Base-by-base conservation (phyloP, 2,888 invertebrate genomes). In the Drosophila demipolita region DNA sequence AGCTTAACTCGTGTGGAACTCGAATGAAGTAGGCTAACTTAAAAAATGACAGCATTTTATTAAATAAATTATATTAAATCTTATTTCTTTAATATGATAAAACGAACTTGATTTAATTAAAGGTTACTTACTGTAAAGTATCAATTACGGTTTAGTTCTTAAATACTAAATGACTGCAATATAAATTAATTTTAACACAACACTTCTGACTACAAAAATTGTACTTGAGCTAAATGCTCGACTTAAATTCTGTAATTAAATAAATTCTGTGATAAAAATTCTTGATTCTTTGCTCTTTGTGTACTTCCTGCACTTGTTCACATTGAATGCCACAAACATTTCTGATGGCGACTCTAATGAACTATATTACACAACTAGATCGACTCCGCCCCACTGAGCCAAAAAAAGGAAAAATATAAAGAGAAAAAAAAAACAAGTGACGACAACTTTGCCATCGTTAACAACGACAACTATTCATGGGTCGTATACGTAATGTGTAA, bases 401-500 rank as follows among this genome's bases (percentile, higher is more conserved):
- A 53, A 67, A 58, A 59, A 59, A 49, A 60, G 20, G 20, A 32
- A n/a, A 12, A 3, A 20, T n/a, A 45, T 23, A 53, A 35, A 69
- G 29, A 38, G 33, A 32, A 26, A 53, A 40, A 50, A 57, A 36
- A 57, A 42, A 32, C 57, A 57, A 29, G 57, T 15, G 76, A 58
- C 50, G 36, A 58, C 45, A 38, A 54, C 64, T 73, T 67, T 72
- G 78, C 83, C 87, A 83, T 70, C 79, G 82, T 81, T 82, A 87
- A 82, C 79, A 81, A 74, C 71, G 66, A 79, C 79, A 83, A 82
- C 87, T 83, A 83, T 78, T 73, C 79, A 70, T 80, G 83, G 88
- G 81, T 80, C 77, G 89, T 89, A 82, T 89, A 87, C 77, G 86
- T 83, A 83, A 84, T 84, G 57, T 70, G 66, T 75, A 86, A 83